Conservation (phyloP, 2,797 vertebrate genomes). For the Carcharodon carcharias region DNA sequence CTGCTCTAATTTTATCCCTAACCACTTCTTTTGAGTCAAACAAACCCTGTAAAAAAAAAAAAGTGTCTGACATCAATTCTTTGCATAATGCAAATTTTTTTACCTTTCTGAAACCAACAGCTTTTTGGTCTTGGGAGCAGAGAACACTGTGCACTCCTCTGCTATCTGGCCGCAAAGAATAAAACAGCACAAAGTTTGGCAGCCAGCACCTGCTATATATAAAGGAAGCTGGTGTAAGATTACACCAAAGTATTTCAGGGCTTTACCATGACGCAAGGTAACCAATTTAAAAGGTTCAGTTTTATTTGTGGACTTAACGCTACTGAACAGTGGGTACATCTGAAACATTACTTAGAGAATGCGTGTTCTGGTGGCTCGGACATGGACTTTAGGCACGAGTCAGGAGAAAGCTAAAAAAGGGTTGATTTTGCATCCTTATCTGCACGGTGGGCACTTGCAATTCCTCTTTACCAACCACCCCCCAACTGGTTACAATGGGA, state of each 20-base stretch:
- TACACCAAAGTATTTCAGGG: conserved; percentile 10
- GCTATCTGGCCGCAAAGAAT: background rate
- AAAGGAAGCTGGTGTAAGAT: conserved; percentile 21
- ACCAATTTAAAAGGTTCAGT: conserved; percentile 23
- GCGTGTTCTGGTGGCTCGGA: background rate
- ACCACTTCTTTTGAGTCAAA: background rate
- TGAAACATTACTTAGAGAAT: background rate
- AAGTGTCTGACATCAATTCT: background rate
- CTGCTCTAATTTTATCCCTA: background rate
- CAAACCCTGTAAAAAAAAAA: background rate
- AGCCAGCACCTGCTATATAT: conserved; percentile 28
- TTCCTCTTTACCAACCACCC: background rate
- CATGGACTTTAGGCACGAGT: too few relatives aligned
- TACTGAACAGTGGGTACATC: background rate
- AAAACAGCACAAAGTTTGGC: conserved; percentile 11
- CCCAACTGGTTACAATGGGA: background rate
- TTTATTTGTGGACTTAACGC: background rate
- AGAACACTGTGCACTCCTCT: background rate
- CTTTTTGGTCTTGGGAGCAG: background rate
- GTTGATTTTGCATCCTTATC: background rate
- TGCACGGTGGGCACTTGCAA: too few relatives aligned
- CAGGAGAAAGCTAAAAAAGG: background rate
- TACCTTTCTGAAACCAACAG: background rate
- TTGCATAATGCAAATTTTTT: background rate
- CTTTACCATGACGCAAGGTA: conserved; percentile 21